Conservation (phyloP, 2,797 vertebrate species). For the Enteromius afrohamiltoni region DNA sequence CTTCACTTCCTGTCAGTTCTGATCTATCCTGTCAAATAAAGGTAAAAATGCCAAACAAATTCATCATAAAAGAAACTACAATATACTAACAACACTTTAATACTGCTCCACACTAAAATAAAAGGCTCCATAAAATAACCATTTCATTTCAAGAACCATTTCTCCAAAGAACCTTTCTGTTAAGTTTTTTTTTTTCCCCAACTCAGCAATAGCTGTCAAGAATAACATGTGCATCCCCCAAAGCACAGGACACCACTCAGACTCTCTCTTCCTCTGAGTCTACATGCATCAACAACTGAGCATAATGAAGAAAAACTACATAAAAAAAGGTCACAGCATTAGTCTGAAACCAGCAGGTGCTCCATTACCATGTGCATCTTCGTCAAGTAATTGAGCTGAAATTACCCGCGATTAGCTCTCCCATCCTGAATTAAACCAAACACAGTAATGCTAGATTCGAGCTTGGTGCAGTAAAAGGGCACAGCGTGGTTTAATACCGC, state of each 20-base stretch:
- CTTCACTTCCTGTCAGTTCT: too few relatives aligned
- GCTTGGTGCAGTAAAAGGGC: constrained; percentile 11
- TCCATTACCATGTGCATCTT: constrained; percentile 11
- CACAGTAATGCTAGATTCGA: constrained; percentile 13
- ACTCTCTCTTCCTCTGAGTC: not conserved
- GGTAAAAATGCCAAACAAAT: too few relatives aligned
- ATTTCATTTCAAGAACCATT: not conserved
- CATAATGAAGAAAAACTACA: not conserved
- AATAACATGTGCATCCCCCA: not conserved
- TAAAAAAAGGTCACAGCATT: not conserved
- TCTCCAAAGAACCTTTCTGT: not conserved
- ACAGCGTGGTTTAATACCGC: constrained; percentile 17
- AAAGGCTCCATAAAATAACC: not conserved
- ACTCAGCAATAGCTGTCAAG: not conserved
- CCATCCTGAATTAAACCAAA: constrained; percentile 32
- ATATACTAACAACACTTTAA: not conserved
- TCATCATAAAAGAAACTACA: not conserved
- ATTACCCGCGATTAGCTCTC: not conserved
- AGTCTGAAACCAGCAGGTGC: constrained; percentile 36
- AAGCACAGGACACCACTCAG: not conserved
- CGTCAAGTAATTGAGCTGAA: constrained; percentile 16
- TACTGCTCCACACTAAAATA: not conserved
- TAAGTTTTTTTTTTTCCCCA: not conserved
- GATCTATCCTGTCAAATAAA: too few relatives aligned
- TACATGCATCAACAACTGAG: constrained; percentile 26